A percentile compares a stretch with the other conserved stretches of the same genome.
These are phyloP conservation scores for Torymus auratus DNA, from an alignment of 2,888 invertebrate genomes.

Conservation along the genomic window DNA sequence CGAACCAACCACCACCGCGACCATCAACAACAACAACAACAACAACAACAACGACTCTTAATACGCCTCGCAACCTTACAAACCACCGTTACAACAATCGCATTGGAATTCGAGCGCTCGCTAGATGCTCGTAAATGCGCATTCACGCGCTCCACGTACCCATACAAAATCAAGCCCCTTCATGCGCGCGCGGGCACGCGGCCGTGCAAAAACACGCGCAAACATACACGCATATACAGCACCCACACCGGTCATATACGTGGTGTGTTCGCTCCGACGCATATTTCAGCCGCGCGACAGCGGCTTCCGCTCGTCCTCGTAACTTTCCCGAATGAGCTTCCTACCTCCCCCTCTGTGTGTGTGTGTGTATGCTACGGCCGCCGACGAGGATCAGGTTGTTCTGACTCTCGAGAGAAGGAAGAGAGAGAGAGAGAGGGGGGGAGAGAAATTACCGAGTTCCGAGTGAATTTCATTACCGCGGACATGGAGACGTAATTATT, in stretches of 20 bases:
- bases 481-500: slow-evolving; percentile 44
- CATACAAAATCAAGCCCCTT: slow-evolving; percentile 3
- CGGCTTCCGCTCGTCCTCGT: slow-evolving; percentile 38
- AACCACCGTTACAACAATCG: too few relatives aligned
- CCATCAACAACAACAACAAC: too few relatives aligned
- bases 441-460: slow-evolving; percentile 46
- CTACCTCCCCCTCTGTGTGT: neutral
- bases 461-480: slow-evolving; percentile 50
- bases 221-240: neutral
- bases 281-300: slow-evolving; percentile 40
- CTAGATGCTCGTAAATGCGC: too few relatives aligned
- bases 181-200: neutral
- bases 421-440: too few relatives aligned
- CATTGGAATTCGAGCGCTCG: too few relatives aligned
- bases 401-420: slow-evolving; percentile 27
- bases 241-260: neutral
- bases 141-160: neutral
- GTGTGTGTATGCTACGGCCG: neutral
- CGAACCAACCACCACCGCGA: too few relatives aligned
- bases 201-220: neutral
- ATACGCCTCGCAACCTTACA: too few relatives aligned
- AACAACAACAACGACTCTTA: too few relatives aligned
- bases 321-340: slow-evolving; percentile 51
- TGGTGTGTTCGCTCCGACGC: slow-evolving; percentile 1
- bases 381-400: slow-evolving; percentile 31